Conservation (phyloP, 1,140 invertebrate species). For the Drosophila chauvacae region DNA sequence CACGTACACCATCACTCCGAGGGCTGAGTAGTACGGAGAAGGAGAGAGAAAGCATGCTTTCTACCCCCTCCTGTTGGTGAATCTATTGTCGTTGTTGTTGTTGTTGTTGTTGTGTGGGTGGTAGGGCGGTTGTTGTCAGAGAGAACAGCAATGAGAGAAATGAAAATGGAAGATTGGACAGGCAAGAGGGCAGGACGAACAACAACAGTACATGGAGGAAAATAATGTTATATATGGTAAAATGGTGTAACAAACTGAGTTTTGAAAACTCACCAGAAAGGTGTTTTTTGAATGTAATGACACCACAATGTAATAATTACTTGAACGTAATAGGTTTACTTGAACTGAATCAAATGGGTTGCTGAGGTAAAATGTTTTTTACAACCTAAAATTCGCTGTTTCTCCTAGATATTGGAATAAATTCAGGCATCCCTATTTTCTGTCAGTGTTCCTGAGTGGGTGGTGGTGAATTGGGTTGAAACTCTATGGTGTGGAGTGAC, state of each 20-base stretch:
- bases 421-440: not conserved
- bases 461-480: conserved; percentile 15
- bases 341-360: not conserved
- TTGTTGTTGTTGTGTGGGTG: conserved; percentile 37
- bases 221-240: not conserved
- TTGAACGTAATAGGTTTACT: not conserved
- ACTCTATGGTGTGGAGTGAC: conserved; percentile 15
- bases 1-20: conserved; percentile 64
- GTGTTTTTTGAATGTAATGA: not conserved
- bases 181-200: conserved; percentile 7
- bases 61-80: conserved; percentile 8
- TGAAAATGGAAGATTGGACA: conserved; percentile 71
- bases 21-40: conserved; percentile 40
- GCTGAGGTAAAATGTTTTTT: not conserved
- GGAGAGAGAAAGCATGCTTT: conserved; percentile 35
- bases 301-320: not conserved
- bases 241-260: not conserved
- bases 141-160: conserved; percentile 61
- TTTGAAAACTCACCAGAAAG: no score
- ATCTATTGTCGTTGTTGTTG: conserved; percentile 23
- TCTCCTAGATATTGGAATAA: not conserved
- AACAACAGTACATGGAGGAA: conserved; percentile 10
- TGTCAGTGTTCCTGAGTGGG: conserved; percentile 7
- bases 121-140: conserved; percentile 21
- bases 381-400: not conserved